Evolutionary conservation across 2,113 vertebrate genomes (phyloP).

Genomic region (Oncorhynchus mykiss): DNA sequence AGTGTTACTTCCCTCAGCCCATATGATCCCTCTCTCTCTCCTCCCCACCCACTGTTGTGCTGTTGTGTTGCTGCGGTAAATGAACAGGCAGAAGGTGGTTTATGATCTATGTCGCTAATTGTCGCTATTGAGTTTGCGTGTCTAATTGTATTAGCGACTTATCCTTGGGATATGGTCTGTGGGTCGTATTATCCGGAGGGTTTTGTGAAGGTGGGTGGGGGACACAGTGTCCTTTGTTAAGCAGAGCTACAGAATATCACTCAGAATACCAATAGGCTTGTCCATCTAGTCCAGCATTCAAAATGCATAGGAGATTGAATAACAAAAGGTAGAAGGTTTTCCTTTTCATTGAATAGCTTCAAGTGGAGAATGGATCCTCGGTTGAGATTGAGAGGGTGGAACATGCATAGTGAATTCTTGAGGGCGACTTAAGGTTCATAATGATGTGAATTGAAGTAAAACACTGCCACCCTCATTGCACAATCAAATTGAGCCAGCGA

Average conservation of each 20-base stretch:
- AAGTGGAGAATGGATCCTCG: not conserved
- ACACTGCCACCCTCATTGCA: too few species aligned
- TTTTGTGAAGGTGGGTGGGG: not conserved
- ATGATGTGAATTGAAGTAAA: too few species aligned
- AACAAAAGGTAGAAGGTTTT: not conserved
- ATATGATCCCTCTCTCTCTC: too few species aligned
- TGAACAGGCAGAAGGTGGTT: constrained; percentile 24
- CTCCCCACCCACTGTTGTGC: not conserved
- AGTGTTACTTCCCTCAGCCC: constrained; percentile 44
- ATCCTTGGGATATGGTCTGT: not conserved
- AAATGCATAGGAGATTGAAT: not conserved
- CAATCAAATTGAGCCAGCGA: too few species aligned
- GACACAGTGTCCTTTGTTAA: constrained; percentile 2
- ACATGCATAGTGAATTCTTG: too few species aligned
- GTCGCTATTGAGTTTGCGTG: constrained; percentile 9
- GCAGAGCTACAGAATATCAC: constrained; percentile 19
- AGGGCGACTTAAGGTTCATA: too few species aligned
- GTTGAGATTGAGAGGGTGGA: not conserved
- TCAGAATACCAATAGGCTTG: not conserved
- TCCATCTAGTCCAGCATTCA: not conserved
- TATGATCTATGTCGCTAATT: constrained; percentile 41
- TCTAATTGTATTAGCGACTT: constrained; percentile 41
- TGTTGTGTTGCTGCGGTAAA: not conserved
- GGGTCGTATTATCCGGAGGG: not conserved
- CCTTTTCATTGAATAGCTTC: too few species aligned